These are phyloP conservation scores for Prolemur simus DNA, from an alignment of 2,113 vertebrate species.

Conservation along the genomic window DNA sequence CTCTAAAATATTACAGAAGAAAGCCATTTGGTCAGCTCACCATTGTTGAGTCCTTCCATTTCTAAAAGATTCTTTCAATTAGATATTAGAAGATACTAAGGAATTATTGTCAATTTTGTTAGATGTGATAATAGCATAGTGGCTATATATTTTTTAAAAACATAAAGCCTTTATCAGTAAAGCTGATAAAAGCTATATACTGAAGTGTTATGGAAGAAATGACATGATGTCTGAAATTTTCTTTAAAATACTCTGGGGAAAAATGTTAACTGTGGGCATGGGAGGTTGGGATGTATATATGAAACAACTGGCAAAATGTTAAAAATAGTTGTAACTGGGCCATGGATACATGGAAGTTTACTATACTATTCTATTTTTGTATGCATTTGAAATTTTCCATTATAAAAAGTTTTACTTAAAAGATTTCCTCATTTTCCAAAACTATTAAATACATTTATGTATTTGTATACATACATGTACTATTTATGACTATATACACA, in stretches of 20 bases:
- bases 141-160: background rate
- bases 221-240: background rate
- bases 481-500: background rate
- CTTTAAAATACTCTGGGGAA: background rate
- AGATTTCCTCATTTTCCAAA: background rate
- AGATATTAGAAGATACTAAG: background rate
- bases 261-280: background rate
- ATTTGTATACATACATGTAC: background rate
- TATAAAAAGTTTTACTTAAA: background rate
- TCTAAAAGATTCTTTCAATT: background rate
- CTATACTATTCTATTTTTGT: background rate
- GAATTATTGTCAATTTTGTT: background rate
- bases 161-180: background rate
- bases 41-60: background rate
- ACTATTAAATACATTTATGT: background rate
- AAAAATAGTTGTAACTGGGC: background rate
- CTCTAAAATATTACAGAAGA: background rate
- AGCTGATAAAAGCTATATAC: background rate
- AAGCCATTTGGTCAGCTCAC: background rate
- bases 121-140: background rate
- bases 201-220: background rate
- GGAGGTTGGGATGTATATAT: background rate
- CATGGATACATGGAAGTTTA: background rate
- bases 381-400: background rate
- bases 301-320: background rate